A percentile compares a stretch with the other conserved stretches of the same genome.
phyloP scores from a whole-genome alignment of 2,113 vertebrate species.

The Egretta garzetta region DNA sequence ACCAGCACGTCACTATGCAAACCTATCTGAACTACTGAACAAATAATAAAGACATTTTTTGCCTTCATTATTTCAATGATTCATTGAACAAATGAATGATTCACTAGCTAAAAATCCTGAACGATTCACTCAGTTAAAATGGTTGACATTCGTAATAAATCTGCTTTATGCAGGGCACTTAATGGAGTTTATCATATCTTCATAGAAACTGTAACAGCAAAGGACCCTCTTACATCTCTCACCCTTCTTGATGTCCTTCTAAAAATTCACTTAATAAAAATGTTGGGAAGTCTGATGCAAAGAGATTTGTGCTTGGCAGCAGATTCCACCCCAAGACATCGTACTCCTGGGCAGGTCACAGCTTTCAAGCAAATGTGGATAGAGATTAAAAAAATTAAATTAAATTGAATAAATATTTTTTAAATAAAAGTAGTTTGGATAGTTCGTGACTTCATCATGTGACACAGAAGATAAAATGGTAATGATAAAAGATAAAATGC shows the following conservation, averaged over 20 bases:
- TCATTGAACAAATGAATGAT: neutral
- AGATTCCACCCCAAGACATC: neutral
- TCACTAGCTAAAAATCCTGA: neutral
- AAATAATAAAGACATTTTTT: neutral
- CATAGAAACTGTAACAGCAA: neutral
- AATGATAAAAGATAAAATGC: neutral
- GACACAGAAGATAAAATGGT: neutral
- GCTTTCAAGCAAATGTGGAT: neutral
- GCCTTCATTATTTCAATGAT: neutral
- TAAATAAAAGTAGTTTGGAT: neutral
- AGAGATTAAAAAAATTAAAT: neutral
- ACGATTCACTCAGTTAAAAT: neutral
- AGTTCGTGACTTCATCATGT: neutral
- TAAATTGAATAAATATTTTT: neutral
- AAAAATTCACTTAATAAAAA: neutral
- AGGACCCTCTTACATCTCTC: neutral
- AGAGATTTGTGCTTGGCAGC: neutral
- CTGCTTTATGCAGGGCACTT: neutral
- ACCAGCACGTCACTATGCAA: neutral
- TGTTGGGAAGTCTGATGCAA: neutral
- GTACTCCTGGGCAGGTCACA: neutral
- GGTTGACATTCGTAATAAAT: neutral
- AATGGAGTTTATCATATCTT: neutral
- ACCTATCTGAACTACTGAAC: neutral
- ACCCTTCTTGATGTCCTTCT: neutral